phyloP scores from a whole-genome alignment of 2,888 invertebrate genomes.

The Allophyes oxyacanthae region DNA sequence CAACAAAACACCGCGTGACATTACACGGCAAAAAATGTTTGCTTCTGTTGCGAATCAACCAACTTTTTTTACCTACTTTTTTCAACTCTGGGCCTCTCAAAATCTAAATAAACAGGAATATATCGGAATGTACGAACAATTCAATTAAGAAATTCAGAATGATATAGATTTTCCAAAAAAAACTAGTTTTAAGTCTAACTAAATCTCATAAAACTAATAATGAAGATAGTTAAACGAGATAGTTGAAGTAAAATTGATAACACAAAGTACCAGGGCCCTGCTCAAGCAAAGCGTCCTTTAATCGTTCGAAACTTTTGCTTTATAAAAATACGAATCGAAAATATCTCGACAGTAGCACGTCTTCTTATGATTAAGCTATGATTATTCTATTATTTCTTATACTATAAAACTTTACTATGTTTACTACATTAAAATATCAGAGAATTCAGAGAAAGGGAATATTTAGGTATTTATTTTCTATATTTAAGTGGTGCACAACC shows the following conservation, averaged over 20 bases:
- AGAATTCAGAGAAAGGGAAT: constrained; percentile 89
- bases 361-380: constrained; percentile 86
- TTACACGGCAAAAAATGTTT: constrained; percentile 50
- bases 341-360: constrained; percentile 86
- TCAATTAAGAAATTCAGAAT: constrained; percentile 26
- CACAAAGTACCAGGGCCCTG: constrained; percentile 76
- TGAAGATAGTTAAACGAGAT: constrained; percentile 35
- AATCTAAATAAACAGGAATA: constrained; percentile 66
- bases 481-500: constrained; percentile 89
- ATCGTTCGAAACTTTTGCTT: constrained; percentile 88
- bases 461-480: constrained; percentile 84
- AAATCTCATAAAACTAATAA: constrained; percentile 52
- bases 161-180: constrained; percentile 23
- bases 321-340: constrained; percentile 90
- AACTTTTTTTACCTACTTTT: constrained; percentile 60
- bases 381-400: constrained; percentile 83
- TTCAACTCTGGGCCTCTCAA: constrained; percentile 80
- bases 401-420: constrained; percentile 76
- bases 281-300: constrained; percentile 87
- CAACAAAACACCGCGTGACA: constrained; percentile 53
- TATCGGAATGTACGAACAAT: constrained; percentile 56
- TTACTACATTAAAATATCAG: constrained; percentile 88
- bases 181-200: constrained; percentile 28
- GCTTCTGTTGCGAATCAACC: constrained; percentile 64
- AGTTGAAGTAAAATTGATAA: constrained; percentile 53